Evolutionary conservation across 2,113 vertebrate genomes (phyloP).

Genomic region (Girardinichthys multiradiatus): DNA sequence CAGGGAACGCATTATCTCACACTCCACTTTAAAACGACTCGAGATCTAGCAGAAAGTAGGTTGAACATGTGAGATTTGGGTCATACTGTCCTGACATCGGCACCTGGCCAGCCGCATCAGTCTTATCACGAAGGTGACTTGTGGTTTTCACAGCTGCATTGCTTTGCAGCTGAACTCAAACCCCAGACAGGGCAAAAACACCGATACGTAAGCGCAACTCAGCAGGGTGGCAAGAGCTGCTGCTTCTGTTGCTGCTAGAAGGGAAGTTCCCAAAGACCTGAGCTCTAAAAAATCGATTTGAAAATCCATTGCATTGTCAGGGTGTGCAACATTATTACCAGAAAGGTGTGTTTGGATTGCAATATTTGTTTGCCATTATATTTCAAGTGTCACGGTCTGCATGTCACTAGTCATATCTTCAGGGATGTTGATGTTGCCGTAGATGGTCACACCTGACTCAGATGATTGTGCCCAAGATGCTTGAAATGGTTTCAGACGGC

Average conservation of each 20-base stretch:
- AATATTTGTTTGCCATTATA: no score
- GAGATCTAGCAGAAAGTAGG: conserved; percentile 54
- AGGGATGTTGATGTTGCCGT: neutral
- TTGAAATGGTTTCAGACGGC: no score
- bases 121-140: conserved; percentile 37
- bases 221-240: neutral
- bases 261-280: neutral
- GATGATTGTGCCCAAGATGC: no score
- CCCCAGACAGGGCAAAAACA: conserved; percentile 4
- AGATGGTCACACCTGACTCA: neutral
- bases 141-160: conserved; percentile 59
- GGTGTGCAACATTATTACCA: neutral
- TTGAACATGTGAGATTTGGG: conserved; percentile 47
- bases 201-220: neutral
- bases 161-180: conserved; percentile 58
- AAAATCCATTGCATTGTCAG: neutral
- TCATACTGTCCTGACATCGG: conserved; percentile 49
- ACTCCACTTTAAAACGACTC: conserved; percentile 16
- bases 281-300: neutral
- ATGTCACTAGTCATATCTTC: neutral
- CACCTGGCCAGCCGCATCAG: conserved; percentile 64
- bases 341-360: no score
- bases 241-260: neutral
- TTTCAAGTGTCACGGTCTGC: neutral
- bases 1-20: neutral